Base-by-base conservation (phyloP, 2,113 vertebrate genomes). In the Andinoacara biseriatus region DNA sequence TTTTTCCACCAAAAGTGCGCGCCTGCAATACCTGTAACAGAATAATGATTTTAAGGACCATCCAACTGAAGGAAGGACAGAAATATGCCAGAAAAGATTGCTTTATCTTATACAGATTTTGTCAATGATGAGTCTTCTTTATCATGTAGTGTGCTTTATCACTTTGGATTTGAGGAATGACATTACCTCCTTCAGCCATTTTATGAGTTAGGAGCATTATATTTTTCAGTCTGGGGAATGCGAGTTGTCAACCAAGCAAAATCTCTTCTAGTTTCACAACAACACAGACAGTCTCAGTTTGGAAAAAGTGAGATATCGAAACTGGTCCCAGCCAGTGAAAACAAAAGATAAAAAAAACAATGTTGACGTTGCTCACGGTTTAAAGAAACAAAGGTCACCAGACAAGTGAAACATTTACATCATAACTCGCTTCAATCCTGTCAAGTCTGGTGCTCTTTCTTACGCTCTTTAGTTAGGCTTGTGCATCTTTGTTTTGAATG, bases 341-440 rank as follows among this genome's bases (percentile, higher is more conserved):
- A 60, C 17, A 57, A 49, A 62, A 20, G 54, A 87, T 54, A 75
- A 60, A 67, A 60, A 46, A 49, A 31, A 29, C 43, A 67, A 79
- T 22, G n/a, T 76, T 65, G 80, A 17, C 57, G 24, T 60, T 43
- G 3, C 58, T 8, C 15, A 14, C n/a, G 87, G 65, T 91, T 87
- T 87, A 80, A 88, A 78, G 82, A 86, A 88, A 63, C 93, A 94
- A 94, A 93, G 92, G 84, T 94, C 91, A 93, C 74, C 52, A 40
- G 65, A 14, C 29, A 5, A 77, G 91, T 94, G 72, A 94, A 94
- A 92, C 90, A 94, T 94, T 94, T 82, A 93, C 93, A 77, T 83
- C 52, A 3, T 35, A 5, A 20, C 56, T 59, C 11, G 67, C 26
- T 31, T 74, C 18, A 22, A 57, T 29, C 74, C 29, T 69, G 29